Percentiles rank a stretch among this genome's conserved stretches.
Conservation (phyloP, 2,888 invertebrate genomes). For the Limenitis camilla region DNA sequence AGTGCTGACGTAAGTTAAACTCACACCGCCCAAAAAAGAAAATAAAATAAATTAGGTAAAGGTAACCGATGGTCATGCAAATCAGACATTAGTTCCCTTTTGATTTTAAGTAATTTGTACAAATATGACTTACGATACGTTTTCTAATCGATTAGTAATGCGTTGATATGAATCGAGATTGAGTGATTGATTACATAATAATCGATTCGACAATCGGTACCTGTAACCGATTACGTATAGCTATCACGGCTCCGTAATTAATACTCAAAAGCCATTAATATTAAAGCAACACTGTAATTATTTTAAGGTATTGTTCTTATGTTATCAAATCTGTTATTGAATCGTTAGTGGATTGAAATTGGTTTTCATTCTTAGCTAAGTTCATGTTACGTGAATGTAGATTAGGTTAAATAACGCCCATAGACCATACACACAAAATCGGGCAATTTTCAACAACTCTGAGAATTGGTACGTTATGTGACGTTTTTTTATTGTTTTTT, state of each 20-base stretch:
- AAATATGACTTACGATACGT: constrained; percentile 47
- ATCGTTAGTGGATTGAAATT: constrained; percentile 1
- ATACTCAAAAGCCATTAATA: constrained; percentile 20
- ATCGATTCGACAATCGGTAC: constrained; percentile 29
- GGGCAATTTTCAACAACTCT: too few relatives aligned
- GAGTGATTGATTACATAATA: constrained; percentile 58
- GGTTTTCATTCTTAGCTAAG: constrained; percentile 1
- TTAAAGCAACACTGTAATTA: constrained; percentile 21
- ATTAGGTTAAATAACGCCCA: too few relatives aligned
- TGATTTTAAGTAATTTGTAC: constrained; percentile 72
- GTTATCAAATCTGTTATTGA: constrained; percentile 5
- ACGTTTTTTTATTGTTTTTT: too few relatives aligned
- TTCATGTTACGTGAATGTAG: too few relatives aligned
- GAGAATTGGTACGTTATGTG: too few relatives aligned
- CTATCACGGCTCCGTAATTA: constrained; percentile 17
- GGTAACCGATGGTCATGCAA: constrained; percentile 57
- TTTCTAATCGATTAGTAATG: constrained; percentile 62
- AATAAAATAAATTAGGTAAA: constrained; percentile 61
- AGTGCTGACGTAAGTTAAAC: constrained; percentile 58
- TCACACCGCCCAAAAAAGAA: constrained; percentile 50
- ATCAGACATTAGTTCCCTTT: constrained; percentile 70
- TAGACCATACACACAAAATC: too few relatives aligned
- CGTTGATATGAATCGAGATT: constrained; percentile 46
- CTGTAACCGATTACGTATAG: constrained; percentile 18
- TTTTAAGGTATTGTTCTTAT: constrained; percentile 13